These are phyloP conservation scores for Anthrax anthrax DNA, from an alignment of 2,888 invertebrate genomes.

Conservation along the genomic window DNA sequence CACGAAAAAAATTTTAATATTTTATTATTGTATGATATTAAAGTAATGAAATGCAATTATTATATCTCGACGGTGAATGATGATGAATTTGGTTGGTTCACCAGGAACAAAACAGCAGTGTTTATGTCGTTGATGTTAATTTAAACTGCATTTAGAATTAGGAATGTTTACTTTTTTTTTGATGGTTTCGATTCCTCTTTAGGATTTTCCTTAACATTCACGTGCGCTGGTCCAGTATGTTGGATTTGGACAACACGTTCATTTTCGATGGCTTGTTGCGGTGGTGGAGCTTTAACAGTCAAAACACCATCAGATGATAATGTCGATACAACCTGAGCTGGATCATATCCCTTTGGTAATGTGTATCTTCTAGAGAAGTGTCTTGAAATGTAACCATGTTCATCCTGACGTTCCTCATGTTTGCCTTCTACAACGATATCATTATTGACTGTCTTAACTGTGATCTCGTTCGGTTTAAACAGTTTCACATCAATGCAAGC, in stretches of 20 bases:
- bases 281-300: slow-evolving; percentile 52
- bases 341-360: slow-evolving; percentile 53
- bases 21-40: too few relatives aligned
- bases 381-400: slow-evolving; percentile 61
- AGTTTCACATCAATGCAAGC: slow-evolving; percentile 54
- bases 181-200: slow-evolving; percentile 8
- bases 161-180: not conserved
- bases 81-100: too few relatives aligned
- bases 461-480: slow-evolving; percentile 53
- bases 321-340: slow-evolving; percentile 55
- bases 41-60: too few relatives aligned
- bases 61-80: too few relatives aligned
- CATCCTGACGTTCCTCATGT: slow-evolving; percentile 55
- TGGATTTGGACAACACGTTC: slow-evolving; percentile 45
- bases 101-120: too few relatives aligned
- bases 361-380: slow-evolving; percentile 62
- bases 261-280: slow-evolving; percentile 20
- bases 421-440: slow-evolving; percentile 52
- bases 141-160: not conserved
- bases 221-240: slow-evolving; percentile 43
- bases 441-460: slow-evolving; percentile 51
- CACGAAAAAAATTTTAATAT: too few relatives aligned
- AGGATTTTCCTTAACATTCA: slow-evolving; percentile 21
- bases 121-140: too few relatives aligned
- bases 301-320: slow-evolving; percentile 71